phyloP scores from a whole-genome alignment of 2,797 vertebrate species.

The Neosilurus mollespiculum region DNA sequence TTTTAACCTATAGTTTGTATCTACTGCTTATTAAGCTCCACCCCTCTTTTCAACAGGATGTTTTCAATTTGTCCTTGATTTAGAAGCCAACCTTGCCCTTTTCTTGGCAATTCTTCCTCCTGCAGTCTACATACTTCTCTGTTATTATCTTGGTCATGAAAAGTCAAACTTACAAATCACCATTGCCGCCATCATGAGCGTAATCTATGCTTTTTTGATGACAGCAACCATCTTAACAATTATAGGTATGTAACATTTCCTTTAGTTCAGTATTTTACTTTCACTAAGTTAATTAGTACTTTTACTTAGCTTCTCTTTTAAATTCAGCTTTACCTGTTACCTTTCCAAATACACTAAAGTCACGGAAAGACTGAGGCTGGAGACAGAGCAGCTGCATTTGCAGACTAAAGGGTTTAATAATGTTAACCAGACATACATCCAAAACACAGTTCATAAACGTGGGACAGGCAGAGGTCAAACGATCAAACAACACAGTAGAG shows the following conservation, averaged over 20 bases:
- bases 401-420: too few species aligned
- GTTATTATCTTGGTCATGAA: conserved; percentile 63
- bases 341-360: background rate
- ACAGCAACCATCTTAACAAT: conserved; percentile 60
- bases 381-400: too few species aligned
- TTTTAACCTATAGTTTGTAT: background rate
- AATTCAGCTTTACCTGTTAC: background rate
- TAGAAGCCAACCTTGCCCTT: conserved; percentile 28
- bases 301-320: background rate
- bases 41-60: conserved; percentile 57
- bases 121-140: conserved; percentile 62
- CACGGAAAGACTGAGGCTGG: too few species aligned
- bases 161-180: conserved; percentile 65
- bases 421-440: too few species aligned
- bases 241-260: conserved; percentile 57
- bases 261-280: background rate
- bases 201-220: conserved; percentile 71
- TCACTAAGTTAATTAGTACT: background rate
- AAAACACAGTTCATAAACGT: too few species aligned
- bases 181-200: conserved; percentile 65
- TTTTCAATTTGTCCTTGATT: conserved; percentile 43
- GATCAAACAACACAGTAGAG: too few species aligned
- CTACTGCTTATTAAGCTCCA: too few species aligned
- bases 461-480: too few species aligned
- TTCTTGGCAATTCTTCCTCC: conserved; percentile 62